A percentile compares a stretch with the other conserved stretches of the same genome.
Evolutionary conservation across 2,888 invertebrate species (phyloP).

Genomic region (Diachrysia chrysitis): DNA sequence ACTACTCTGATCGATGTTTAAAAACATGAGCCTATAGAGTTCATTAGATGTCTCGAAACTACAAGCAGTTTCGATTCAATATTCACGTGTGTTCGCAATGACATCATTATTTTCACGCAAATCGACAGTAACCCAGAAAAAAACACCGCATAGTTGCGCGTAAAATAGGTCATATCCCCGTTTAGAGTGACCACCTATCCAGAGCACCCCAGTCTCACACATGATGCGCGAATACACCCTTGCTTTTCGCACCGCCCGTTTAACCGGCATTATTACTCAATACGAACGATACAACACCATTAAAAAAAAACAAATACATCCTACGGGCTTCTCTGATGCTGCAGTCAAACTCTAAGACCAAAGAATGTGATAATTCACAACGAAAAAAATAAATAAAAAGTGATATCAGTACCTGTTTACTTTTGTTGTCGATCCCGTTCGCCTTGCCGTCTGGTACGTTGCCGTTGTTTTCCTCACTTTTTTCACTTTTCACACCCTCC

Average conservation of each 20-base stretch:
- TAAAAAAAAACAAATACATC: conserved; percentile 37
- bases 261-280: conserved; percentile 35
- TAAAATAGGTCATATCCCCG: conserved; percentile 86
- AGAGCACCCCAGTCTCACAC: conserved; percentile 68
- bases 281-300: conserved; percentile 15
- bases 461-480: conserved; percentile 88
- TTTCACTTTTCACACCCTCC: conserved; percentile 88
- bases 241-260: conserved; percentile 56
- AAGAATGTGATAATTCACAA: conserved; percentile 55
- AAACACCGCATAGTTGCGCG: conserved; percentile 68
- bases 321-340: conserved; percentile 5
- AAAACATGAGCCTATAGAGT: conserved; percentile 7
- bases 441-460: conserved; percentile 86
- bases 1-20: not conserved
- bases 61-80: conserved; percentile 24
- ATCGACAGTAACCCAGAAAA: conserved; percentile 63
- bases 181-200: conserved; percentile 77
- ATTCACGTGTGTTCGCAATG: conserved; percentile 47
- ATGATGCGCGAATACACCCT: conserved; percentile 79
- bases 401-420: conserved; percentile 87
- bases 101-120: conserved; percentile 59
- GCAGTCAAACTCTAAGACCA: conserved; percentile 29
- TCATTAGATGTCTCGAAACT: conserved; percentile 22
- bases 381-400: conserved; percentile 68
- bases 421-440: conserved; percentile 89